Evolutionary conservation across 2,888 invertebrate genomes (phyloP), one percentile per base, ranked within the genome.

Genomic region (Dryobota labecula): DNA sequence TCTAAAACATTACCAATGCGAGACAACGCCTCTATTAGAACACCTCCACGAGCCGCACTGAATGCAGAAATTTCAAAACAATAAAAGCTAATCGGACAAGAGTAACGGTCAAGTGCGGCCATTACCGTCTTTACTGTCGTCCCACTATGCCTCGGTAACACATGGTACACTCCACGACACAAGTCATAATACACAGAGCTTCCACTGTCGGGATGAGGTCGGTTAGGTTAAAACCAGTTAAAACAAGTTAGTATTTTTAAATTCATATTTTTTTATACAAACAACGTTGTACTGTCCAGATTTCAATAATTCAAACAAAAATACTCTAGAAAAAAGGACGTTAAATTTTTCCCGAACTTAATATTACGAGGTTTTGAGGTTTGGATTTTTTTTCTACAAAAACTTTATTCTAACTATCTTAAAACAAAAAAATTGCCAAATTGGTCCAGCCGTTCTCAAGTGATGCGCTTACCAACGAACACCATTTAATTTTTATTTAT

Each of bases 71-170:
- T 57, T 70, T 76, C 20, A 24, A 80, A 80, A 68, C 61, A 57
- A 75, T 80, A 80, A 80, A 78, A 53, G 24, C 49, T 70, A 64
- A 70, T 70, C 60, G n/a, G 45, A 49, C 45, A 43, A 24, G 45
- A 74, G 60, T 64, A 60, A 63, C 60, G 56, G 64, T 70, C 70
- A 80, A 70, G 76, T 67, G 57, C 33, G 43, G 20, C 58, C 76
- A 65, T 76, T 65, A 62, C 43, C 11, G 57, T 30, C 24, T 75
- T 68, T 62, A 80, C 36, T 56, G n/a, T 38, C 27, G 20, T 6
- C 66, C 49, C 57, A n/a, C 18, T 41, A 53, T 41, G 36, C 3
- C 43, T 5, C 49, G 13, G 53, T 33, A 41, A n/a, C 56, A 77
- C 27, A 38, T 45, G 43, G 75, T 65, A 74, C 47, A 49, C n/a